Conservation (phyloP, 2,113 vertebrate genomes). For the Peromyscus polionotus region DNA sequence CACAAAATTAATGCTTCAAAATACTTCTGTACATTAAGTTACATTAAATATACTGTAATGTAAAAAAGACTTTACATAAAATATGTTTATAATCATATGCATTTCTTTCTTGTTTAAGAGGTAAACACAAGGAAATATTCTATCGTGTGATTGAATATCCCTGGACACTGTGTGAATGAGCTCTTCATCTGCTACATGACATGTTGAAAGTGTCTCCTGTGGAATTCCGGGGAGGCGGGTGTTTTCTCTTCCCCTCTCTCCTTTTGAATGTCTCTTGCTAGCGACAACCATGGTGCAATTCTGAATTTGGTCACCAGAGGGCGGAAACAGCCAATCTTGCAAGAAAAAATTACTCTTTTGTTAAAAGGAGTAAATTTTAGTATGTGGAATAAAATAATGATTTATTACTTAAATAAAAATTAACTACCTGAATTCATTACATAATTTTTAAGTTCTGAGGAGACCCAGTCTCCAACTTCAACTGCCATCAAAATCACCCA, state of each 20-base stretch:
- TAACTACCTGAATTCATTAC: neutral
- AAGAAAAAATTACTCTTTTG: neutral
- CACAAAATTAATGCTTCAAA: neutral
- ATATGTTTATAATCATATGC: constrained; percentile 18
- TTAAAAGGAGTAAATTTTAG: neutral
- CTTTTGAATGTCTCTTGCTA: neutral
- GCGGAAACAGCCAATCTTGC: neutral
- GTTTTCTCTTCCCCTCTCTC: neutral
- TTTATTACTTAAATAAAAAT: constrained; percentile 8
- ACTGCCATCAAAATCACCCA: neutral
- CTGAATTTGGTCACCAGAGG: constrained; percentile 62
- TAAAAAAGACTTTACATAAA: neutral
- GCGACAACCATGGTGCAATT: constrained; percentile 40
- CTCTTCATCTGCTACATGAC: neutral
- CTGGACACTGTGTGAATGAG: neutral
- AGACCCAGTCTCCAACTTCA: neutral
- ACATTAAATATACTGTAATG: constrained; percentile 15
- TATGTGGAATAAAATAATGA: constrained; percentile 12
- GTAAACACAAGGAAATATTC: neutral
- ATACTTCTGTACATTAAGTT: neutral
- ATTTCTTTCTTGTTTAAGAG: neutral
- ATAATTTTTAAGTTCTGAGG: neutral
- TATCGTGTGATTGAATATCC: neutral
- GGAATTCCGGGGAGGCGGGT: neutral
- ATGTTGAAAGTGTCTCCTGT: neutral